Percentiles rank a stretch among this genome's conserved stretches.
Conservation (phyloP, 2,888 invertebrate species). For the Oscheius sp. region DNA sequence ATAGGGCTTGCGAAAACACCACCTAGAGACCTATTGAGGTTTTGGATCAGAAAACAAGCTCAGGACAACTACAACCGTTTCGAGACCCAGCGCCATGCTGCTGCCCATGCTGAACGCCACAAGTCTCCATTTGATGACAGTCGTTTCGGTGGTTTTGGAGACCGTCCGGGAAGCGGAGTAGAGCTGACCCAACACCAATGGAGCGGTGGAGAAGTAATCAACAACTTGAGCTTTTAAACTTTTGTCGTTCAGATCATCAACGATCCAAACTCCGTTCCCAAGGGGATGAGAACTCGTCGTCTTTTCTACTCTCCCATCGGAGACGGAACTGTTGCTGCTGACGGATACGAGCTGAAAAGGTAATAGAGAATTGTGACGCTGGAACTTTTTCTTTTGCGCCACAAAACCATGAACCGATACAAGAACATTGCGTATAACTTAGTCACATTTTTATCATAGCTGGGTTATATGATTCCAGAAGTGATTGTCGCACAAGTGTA, state of each 20-base stretch:
- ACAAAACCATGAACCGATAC: no score
- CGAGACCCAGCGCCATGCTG: slow-evolving; percentile 63
- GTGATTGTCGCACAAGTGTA: no score
- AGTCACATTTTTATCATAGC: no score
- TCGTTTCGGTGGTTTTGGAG: slow-evolving; percentile 70
- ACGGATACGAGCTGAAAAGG: slow-evolving; percentile 71
- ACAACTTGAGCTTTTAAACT: background rate
- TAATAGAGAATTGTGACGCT: background rate
- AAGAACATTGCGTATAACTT: no score
- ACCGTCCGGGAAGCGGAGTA: slow-evolving; percentile 70
- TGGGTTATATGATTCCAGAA: no score
- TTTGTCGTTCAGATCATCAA: slow-evolving; percentile 57
- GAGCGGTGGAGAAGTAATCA: slow-evolving; percentile 69
- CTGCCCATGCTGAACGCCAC: slow-evolving; percentile 32
- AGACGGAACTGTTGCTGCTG: slow-evolving; percentile 68
- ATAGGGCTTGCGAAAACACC: slow-evolving; percentile 28
- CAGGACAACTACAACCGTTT: slow-evolving; percentile 72
- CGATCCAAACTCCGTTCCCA: slow-evolving; percentile 62
- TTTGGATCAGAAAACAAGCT: background rate
- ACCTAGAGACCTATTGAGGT: slow-evolving; percentile 11
- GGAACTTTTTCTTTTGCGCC: no score
- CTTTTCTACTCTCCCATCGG: slow-evolving; percentile 72
- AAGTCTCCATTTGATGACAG: slow-evolving; percentile 50
- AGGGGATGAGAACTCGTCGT: slow-evolving; percentile 65
- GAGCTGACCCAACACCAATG: slow-evolving; percentile 67